phyloP scores from a whole-genome alignment of 2,888 invertebrate genomes.

The Sialis fuliginosa region DNA sequence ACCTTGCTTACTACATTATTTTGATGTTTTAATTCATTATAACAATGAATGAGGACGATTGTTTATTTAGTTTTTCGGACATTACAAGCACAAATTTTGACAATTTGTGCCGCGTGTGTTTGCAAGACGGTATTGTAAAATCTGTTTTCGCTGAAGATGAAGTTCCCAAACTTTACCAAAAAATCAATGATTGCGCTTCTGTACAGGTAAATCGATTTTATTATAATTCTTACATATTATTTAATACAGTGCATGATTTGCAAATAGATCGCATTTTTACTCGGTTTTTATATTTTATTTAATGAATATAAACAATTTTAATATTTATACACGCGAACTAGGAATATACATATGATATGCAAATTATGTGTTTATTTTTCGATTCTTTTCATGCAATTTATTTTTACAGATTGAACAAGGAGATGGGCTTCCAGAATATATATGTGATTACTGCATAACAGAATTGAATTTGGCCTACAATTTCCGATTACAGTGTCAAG shows the following conservation, averaged over 20 bases:
- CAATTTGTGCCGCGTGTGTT: conserved; percentile 5
- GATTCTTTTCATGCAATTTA: background rate
- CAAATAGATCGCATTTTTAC: too few relatives aligned
- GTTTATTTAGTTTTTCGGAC: background rate
- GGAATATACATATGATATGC: background rate
- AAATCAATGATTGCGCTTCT: conserved; percentile 7
- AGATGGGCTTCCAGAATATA: conserved; percentile 6
- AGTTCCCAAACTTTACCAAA: conserved; percentile 5
- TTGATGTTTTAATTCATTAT: background rate
- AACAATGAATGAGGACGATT: conserved; percentile 4
- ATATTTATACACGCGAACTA: background rate
- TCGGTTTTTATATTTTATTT: too few relatives aligned
- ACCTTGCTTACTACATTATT: background rate
- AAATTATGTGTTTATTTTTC: background rate
- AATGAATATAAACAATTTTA: too few relatives aligned
- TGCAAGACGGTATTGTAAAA: conserved; percentile 5
- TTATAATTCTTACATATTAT: background rate
- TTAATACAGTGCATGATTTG: background rate
- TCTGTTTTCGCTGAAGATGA: conserved; percentile 5
- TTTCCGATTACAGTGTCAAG: conserved; percentile 3
- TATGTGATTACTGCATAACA: conserved; percentile 5
- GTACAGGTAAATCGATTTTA: conserved; percentile 4
- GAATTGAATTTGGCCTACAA: conserved; percentile 5
- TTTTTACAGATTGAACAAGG: conserved; percentile 2
- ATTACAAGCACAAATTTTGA: conserved; percentile 2